Evolutionary conservation across 2,797 vertebrate species (phyloP).

Genomic region (Scolopax bukidnonensis): DNA sequence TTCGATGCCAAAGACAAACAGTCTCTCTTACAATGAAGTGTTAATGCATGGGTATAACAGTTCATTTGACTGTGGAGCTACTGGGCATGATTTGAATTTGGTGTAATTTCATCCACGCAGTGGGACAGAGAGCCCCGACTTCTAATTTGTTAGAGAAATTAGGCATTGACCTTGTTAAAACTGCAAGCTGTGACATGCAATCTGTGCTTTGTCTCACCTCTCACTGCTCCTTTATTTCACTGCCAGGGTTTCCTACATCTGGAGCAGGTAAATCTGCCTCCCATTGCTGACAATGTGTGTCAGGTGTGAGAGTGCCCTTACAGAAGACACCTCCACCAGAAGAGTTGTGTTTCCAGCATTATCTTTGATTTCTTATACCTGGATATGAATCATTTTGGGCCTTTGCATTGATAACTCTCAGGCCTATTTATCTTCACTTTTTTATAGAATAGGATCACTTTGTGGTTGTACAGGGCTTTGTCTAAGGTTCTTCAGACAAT

Average conservation of each 20-base stretch:
- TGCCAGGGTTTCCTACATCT: not conserved
- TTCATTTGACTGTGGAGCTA: not conserved
- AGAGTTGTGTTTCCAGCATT: not conserved
- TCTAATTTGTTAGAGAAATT: slow-evolving; percentile 52
- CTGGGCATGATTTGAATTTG: slow-evolving; percentile 31
- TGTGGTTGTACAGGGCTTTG: not conserved
- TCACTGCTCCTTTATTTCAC: not conserved
- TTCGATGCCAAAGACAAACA: not conserved
- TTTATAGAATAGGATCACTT: not conserved
- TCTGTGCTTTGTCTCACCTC: not conserved
- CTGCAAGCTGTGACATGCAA: not conserved
- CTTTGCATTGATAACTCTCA: not conserved
- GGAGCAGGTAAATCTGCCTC: not conserved
- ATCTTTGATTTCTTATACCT: not conserved
- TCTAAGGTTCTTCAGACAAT: not conserved
- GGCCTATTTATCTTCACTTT: not conserved
- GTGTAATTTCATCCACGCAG: not conserved
- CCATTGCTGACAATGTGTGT: not conserved
- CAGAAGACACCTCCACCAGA: not conserved
- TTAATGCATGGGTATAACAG: not conserved
- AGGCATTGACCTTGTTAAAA: slow-evolving; percentile 18
- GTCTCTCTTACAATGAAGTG: not conserved
- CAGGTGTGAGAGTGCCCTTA: not conserved
- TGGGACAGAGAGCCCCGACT: not conserved
- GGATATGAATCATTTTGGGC: not conserved